phyloP scores from a whole-genome alignment of 2,113 vertebrate genomes.

The Potamarius usumacintae region DNA sequence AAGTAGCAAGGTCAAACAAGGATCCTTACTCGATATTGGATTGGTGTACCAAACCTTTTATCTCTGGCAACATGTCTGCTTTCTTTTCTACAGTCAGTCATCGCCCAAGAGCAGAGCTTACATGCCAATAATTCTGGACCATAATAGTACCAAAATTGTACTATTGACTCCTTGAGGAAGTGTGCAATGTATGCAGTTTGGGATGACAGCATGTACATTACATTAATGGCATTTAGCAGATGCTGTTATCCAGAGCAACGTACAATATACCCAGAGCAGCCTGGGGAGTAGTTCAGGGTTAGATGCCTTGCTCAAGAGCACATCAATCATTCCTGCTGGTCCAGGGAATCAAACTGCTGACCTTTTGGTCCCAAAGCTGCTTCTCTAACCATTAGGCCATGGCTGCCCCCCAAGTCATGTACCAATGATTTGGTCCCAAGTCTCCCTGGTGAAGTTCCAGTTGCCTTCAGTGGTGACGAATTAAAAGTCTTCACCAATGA shows the following conservation, averaged over 20 bases:
- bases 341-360: too few relatives aligned
- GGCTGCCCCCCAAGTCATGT: too few relatives aligned
- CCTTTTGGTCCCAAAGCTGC: too few relatives aligned
- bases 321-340: too few relatives aligned
- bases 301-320: too few relatives aligned
- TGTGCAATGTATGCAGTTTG: neutral
- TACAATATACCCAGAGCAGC: too few relatives aligned
- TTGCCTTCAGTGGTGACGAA: conserved; percentile 13
- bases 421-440: too few relatives aligned
- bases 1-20: too few relatives aligned
- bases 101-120: neutral
- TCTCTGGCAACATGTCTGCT: neutral
- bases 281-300: too few relatives aligned
- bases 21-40: neutral
- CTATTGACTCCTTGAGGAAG: neutral
- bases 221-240: too few relatives aligned
- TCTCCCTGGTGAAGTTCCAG: conserved; percentile 9
- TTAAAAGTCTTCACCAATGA: neutral
- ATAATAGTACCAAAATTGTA: neutral
- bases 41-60: neutral
- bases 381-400: too few relatives aligned
- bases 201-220: neutral
- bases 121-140: neutral
- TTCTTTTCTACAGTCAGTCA: neutral
- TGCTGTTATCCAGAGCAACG: too few relatives aligned